Evolutionary conservation across 1,140 invertebrate genomes (phyloP).

Genomic region (Platyura marginata): DNA sequence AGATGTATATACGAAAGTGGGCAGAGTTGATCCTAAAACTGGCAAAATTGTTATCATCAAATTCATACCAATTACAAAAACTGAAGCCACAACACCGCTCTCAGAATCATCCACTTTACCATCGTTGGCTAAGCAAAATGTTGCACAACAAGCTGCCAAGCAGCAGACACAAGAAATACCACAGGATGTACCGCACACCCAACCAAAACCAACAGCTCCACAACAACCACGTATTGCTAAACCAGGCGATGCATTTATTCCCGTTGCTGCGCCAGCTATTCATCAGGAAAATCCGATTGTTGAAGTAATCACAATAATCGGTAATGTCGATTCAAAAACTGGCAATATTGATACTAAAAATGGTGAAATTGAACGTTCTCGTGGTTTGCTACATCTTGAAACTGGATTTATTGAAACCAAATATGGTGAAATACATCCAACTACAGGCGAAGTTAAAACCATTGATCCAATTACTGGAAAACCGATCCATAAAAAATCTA

Average conservation of each 20-base stretch:
- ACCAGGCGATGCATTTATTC: not conserved
- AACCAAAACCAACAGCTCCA: not conserved
- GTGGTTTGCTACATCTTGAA: conserved; percentile 33
- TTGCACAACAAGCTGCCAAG: not conserved
- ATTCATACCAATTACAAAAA: not conserved
- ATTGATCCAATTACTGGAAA: conserved; percentile 34
- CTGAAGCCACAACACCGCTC: not conserved
- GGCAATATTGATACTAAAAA: conserved; percentile 26
- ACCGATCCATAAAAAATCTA: conserved; percentile 20
- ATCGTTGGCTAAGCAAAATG: not conserved
- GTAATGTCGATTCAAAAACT: conserved; percentile 27
- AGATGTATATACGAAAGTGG: conserved; percentile 18
- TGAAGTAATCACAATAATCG: conserved; percentile 26
- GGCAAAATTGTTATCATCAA: conserved; percentile 28
- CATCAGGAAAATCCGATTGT: conserved; percentile 35
- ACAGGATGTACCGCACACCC: not conserved
- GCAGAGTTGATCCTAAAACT: conserved; percentile 32
- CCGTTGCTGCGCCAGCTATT: conserved; percentile 7
- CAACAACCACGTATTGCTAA: not conserved
- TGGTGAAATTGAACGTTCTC: conserved; percentile 34
- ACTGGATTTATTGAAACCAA: conserved; percentile 32
- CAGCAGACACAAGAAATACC: not conserved
- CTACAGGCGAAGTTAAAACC: conserved; percentile 29
- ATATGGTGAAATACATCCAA: conserved; percentile 33
- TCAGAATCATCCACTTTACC: not conserved